Percentiles rank a stretch among this genome's conserved stretches.
phyloP scores from a whole-genome alignment of 2,888 invertebrate species.

The Ceriagrion tenellum region DNA sequence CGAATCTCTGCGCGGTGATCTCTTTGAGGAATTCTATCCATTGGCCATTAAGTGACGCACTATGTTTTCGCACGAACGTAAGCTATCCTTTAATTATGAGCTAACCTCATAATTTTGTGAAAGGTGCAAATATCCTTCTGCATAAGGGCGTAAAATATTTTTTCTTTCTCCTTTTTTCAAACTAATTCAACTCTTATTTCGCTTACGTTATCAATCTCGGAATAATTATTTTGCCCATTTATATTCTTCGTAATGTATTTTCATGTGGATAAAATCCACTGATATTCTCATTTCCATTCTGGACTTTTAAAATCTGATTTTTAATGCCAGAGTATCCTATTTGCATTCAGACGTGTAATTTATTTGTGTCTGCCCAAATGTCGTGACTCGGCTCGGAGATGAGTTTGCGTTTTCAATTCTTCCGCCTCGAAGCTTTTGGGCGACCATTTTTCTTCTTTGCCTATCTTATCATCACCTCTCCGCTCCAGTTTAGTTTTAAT shows the following conservation, averaged over 20 bases:
- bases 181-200: background rate
- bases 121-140: background rate
- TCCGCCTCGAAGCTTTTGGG: background rate
- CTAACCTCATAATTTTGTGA: too few relatives aligned
- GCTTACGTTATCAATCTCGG: background rate
- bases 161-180: too few relatives aligned
- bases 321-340: background rate
- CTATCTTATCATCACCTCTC: background rate
- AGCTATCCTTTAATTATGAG: too few relatives aligned
- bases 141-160: too few relatives aligned
- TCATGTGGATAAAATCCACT: background rate
- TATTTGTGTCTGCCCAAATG: background rate
- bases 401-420: slow-evolving; percentile 52
- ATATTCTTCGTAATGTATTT: background rate
- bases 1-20: too few relatives aligned
- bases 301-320: background rate
- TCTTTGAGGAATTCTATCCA: background rate
- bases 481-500: background rate
- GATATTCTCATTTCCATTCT: background rate
- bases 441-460: background rate
- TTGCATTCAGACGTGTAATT: slow-evolving; percentile 12
- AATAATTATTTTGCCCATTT: background rate
- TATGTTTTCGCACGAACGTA: too few relatives aligned
- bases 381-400: slow-evolving; percentile 14
- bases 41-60: background rate